Percentiles rank a stretch among this genome's conserved stretches.
Conservation (phyloP, 2,113 vertebrate species). For the Periophthalmodon schlosseri region DNA sequence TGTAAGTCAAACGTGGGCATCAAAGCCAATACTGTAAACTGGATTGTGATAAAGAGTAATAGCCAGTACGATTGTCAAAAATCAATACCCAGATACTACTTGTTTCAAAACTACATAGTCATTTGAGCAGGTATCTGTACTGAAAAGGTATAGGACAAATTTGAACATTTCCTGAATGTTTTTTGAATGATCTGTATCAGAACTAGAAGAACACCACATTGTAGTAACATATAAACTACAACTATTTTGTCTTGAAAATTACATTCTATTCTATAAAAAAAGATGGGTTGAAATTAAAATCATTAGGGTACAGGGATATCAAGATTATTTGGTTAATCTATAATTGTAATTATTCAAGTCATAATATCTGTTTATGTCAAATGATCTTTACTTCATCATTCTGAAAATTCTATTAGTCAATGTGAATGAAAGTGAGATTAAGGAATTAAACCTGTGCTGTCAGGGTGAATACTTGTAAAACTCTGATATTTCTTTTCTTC, state of each 20-base stretch:
- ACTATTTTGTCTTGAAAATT: neutral
- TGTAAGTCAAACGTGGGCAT: slow-evolving; percentile 69
- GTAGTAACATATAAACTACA: neutral
- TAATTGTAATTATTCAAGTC: too few species aligned
- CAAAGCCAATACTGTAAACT: slow-evolving; percentile 34
- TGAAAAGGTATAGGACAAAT: too few species aligned
- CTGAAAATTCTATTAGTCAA: neutral
- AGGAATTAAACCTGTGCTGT: neutral
- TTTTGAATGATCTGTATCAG: neutral
- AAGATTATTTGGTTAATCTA: too few species aligned
- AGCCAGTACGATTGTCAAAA: neutral
- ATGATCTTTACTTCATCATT: neutral
- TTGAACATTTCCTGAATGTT: too few species aligned
- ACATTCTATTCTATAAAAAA: neutral
- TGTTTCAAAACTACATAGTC: too few species aligned
- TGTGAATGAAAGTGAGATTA: neutral
- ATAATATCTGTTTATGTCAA: neutral
- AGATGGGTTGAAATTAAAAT: too few species aligned
- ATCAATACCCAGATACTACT: neutral
- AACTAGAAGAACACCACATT: neutral
- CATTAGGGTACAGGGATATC: too few species aligned
- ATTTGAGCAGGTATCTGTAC: too few species aligned
- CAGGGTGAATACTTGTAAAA: neutral
- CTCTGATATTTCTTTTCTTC: too few species aligned
- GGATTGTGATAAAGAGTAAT: neutral